phyloP scores from a whole-genome alignment of 2,797 vertebrate species.

The Melanotaenia boesemani region DNA sequence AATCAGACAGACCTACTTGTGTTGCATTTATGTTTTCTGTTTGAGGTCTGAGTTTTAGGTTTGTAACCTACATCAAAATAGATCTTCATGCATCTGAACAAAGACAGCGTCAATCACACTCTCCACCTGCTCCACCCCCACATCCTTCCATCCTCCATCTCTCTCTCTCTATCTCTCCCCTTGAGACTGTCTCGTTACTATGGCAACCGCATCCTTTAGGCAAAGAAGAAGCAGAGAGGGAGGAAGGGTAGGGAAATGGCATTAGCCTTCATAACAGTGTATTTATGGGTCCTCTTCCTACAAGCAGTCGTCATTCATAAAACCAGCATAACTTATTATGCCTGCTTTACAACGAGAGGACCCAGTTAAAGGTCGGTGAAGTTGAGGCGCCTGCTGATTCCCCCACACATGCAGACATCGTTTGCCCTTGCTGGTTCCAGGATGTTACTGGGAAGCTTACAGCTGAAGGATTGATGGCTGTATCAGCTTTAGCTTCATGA shows the following conservation, averaged over 20 bases:
- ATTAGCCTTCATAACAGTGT: not conserved
- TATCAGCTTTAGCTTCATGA: not conserved
- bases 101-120: conserved; percentile 18
- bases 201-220: conserved; percentile 31
- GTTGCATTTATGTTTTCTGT: not conserved
- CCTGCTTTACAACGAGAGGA: not conserved
- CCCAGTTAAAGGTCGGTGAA: not conserved
- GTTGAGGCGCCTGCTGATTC: no score
- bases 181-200: conserved; percentile 23
- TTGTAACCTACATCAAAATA: not conserved
- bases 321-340: not conserved
- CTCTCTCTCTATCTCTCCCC: conserved; percentile 2
- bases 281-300: not conserved
- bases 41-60: not conserved
- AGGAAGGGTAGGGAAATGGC: conserved; percentile 21
- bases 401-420: no score
- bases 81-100: conserved; percentile 7
- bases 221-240: not conserved
- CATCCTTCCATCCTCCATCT: conserved; percentile 26
- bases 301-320: not conserved
- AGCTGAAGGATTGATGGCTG: not conserved
- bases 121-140: conserved; percentile 13
- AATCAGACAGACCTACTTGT: not conserved
- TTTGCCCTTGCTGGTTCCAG: not conserved
- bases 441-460: not conserved